Conservation (phyloP, 2,797 vertebrate species). For the Sciurus vulgaris region DNA sequence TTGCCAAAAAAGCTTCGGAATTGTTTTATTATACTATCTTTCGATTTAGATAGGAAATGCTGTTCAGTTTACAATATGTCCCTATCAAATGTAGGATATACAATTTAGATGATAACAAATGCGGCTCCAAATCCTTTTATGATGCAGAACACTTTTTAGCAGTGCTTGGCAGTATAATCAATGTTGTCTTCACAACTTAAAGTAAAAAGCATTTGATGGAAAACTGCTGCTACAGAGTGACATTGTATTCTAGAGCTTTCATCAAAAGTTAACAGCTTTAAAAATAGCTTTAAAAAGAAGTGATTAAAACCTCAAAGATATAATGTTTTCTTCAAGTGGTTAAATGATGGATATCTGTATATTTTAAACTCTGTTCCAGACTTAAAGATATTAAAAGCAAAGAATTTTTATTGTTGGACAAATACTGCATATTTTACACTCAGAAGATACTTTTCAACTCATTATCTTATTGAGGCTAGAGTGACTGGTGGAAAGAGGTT, state of each 20-base stretch:
- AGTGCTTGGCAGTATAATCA: constrained; percentile 36
- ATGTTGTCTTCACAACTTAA: constrained; percentile 66
- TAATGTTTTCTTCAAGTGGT: neutral
- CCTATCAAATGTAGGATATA: neutral
- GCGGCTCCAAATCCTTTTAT: constrained; percentile 59
- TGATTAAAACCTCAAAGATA: constrained; percentile 69
- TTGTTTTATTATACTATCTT: constrained; percentile 59
- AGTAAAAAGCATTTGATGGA: constrained; percentile 66
- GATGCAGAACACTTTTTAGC: constrained; percentile 60
- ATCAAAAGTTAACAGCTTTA: constrained; percentile 54
- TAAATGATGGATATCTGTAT: constrained; percentile 59
- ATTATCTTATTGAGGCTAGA: constrained; percentile 45
- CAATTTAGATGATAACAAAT: constrained; percentile 74
- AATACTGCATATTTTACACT: constrained; percentile 48
- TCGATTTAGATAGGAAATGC: constrained; percentile 21
- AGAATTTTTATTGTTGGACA: constrained; percentile 44
- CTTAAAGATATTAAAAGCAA: constrained; percentile 54
- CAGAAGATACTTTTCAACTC: constrained; percentile 40
- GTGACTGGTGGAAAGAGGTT: neutral
- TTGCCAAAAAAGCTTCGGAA: constrained; percentile 41
- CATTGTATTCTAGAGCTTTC: constrained; percentile 48
- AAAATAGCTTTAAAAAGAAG: constrained; percentile 66
- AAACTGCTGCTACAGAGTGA: constrained; percentile 60
- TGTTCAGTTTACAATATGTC: constrained; percentile 54
- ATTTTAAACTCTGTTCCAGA: constrained; percentile 36